These are phyloP conservation scores for Apotomis turbidana DNA, from an alignment of 2,888 invertebrate species.

Conservation along the genomic window DNA sequence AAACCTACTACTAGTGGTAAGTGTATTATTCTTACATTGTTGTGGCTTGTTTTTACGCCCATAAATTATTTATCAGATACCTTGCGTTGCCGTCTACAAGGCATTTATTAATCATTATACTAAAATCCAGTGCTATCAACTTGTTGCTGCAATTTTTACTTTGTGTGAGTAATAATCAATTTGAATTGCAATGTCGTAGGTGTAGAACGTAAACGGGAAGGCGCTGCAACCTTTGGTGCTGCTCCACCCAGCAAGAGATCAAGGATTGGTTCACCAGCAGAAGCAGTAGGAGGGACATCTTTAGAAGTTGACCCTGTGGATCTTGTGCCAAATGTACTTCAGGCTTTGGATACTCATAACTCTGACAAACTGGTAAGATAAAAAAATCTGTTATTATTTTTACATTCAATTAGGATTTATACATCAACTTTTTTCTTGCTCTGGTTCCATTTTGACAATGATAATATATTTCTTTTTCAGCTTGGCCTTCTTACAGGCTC, in stretches of 20 bases:
- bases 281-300: conserved; percentile 80
- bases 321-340: conserved; percentile 88
- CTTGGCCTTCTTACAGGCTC: conserved; percentile 92
- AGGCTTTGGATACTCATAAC: conserved; percentile 91
- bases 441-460: no score
- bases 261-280: conserved; percentile 76
- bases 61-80: no score
- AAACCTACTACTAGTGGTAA: conserved; percentile 79
- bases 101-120: background rate
- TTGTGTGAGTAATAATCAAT: background rate
- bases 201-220: conserved; percentile 89
- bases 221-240: conserved; percentile 79
- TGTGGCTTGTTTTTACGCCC: conserved; percentile 6
- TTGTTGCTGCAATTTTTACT: no score
- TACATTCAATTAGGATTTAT: no score
- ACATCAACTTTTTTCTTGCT: no score
- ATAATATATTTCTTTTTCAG: conserved; percentile 64
- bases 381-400: background rate
- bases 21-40: conserved; percentile 34
- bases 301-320: conserved; percentile 92
- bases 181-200: conserved; percentile 51
- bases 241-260: conserved; percentile 81
- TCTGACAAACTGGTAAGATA: conserved; percentile 88
- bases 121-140: no score
- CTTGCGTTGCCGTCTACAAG: no score